Evolutionary conservation across 2,797 vertebrate species (phyloP).

Genomic region (Phyllotis vaccarum): DNA sequence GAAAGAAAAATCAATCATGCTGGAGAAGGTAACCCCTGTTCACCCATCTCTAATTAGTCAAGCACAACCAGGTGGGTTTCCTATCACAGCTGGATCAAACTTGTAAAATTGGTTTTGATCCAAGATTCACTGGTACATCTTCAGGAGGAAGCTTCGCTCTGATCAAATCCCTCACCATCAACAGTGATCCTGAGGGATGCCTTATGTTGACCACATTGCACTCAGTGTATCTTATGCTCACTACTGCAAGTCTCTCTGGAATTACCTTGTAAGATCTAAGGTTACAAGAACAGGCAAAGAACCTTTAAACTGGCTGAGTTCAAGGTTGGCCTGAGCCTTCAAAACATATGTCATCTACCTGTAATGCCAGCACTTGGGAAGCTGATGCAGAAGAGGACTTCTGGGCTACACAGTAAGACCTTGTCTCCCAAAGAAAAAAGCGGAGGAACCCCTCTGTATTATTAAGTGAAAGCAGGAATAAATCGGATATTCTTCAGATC

Average conservation of each 20-base stretch:
- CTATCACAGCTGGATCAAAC: constrained; percentile 80
- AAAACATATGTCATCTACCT: constrained; percentile 41
- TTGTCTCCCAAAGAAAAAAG: not conserved
- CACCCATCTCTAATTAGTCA: constrained; percentile 78
- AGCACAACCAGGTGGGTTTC: constrained; percentile 77
- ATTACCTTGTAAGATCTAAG: constrained; percentile 59
- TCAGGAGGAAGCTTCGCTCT: constrained; percentile 60
- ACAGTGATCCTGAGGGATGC: constrained; percentile 53
- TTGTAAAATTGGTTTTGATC: constrained; percentile 80
- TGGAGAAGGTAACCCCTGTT: constrained; percentile 74
- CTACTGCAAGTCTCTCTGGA: constrained; percentile 70
- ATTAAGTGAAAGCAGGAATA: constrained; percentile 80
- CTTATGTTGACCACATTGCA: constrained; percentile 40
- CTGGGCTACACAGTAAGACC: not conserved
- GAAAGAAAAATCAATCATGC: constrained; percentile 79
- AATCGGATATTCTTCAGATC: constrained; percentile 70
- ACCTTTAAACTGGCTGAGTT: constrained; percentile 64
- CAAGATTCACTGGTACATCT: constrained; percentile 61
- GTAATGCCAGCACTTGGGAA: not conserved
- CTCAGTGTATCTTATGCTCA: constrained; percentile 55
- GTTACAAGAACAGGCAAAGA: constrained; percentile 64
- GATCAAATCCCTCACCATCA: constrained; percentile 67
- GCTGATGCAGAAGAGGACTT: not conserved
- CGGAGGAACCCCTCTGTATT: not conserved
- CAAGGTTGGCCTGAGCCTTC: constrained; percentile 72